Conservation (phyloP, 1,140 invertebrate species). For the Aphaenogaster rudis region DNA sequence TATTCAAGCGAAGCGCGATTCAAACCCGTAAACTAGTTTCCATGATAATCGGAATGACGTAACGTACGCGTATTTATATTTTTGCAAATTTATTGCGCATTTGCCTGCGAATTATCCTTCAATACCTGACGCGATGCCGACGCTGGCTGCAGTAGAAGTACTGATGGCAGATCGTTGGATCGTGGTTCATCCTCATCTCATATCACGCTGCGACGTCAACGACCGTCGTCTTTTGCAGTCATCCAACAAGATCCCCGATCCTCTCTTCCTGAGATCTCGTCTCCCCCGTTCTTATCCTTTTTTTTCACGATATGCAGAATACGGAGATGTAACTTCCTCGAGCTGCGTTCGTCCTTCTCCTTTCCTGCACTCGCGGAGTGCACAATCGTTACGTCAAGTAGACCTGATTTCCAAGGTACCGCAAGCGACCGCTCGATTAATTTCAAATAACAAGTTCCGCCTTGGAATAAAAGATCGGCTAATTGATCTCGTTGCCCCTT, state of each 20-base stretch:
- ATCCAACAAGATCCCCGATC: conserved; percentile 27
- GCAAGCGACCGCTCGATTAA: conserved; percentile 19
- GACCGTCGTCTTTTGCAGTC: conserved; percentile 44
- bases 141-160: conserved; percentile 85
- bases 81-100: not conserved
- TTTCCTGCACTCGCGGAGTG: not conserved
- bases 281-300: not conserved
- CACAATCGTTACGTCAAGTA: conserved; percentile 27
- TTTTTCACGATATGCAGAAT: not conserved
- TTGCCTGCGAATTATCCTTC: no score
- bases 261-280: conserved; percentile 26
- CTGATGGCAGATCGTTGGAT: conserved; percentile 80
- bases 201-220: conserved; percentile 66
- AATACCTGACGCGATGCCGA: conserved; percentile 83
- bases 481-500: conserved; percentile 17
- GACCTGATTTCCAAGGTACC: not conserved
- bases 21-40: not conserved
- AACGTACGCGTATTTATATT: not conserved
- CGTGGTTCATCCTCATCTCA: conserved; percentile 82
- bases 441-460: conserved; percentile 5
- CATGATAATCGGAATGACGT: not conserved
- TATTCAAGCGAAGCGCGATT: not conserved
- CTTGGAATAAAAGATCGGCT: not conserved
- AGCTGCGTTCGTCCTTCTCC: not conserved
- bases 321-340: not conserved